Evolutionary conservation across 1,140 invertebrate genomes (phyloP).

Genomic region (Vollenhovia emeryi): DNA sequence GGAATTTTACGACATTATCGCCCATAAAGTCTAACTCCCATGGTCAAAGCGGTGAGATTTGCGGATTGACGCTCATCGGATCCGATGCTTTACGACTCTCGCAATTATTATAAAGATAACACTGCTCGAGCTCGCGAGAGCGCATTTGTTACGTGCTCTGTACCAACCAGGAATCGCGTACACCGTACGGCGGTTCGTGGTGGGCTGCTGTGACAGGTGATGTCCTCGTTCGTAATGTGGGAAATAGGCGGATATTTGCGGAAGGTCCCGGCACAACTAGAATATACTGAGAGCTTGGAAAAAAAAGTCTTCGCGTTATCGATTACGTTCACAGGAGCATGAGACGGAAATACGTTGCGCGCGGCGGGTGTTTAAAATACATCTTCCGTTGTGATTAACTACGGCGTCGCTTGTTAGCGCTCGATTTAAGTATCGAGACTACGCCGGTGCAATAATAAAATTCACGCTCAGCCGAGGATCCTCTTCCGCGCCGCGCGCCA

Average conservation of each 20-base stretch:
- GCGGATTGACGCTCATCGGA: slow-evolving; percentile 15
- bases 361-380: slow-evolving; percentile 12
- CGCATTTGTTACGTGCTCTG: slow-evolving; percentile 5
- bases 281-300: neutral
- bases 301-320: neutral
- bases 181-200: neutral
- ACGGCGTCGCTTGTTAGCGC: neutral
- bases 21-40: neutral
- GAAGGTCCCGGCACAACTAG: neutral
- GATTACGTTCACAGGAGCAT: neutral
- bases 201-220: neutral
- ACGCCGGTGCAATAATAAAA: neutral
- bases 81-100: slow-evolving; percentile 31
- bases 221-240: slow-evolving; percentile 29
- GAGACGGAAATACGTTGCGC: neutral
- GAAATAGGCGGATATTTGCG: neutral
- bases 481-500: neutral
- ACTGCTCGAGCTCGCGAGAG: neutral
- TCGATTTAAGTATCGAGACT: slow-evolving; percentile 15
- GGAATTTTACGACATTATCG: neutral
- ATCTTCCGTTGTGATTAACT: slow-evolving; percentile 2
- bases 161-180: slow-evolving; percentile 3
- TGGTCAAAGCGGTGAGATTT: neutral
- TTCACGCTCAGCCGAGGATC: neutral
- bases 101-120: slow-evolving; percentile 40